Base-by-base conservation (phyloP, 2,888 invertebrate genomes). In the Agrotis clavis region DNA sequence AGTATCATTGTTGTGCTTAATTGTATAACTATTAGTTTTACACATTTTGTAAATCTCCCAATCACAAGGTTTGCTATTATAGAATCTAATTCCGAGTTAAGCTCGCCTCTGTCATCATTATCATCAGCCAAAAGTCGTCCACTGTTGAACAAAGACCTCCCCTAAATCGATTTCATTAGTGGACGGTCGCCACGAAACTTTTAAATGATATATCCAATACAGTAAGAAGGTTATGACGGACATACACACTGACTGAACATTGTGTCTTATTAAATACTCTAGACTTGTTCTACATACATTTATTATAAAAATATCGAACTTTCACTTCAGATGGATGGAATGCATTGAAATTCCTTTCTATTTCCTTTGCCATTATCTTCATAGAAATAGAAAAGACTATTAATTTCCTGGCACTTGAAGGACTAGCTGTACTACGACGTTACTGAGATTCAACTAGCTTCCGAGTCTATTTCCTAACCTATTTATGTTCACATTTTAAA, bases 341-440 rank as follows among this genome's bases (percentile, higher is more conserved):
- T 35, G 35, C 35, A 35, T 41, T 41, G 41, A 41, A 41, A 41
- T 41, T 41, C 41, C 41, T 41, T 41, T 41, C 41, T n/a, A 60
- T 30, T 48, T 74, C 67, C 53, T 74, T n/a, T 13, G 14, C n/a
- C 14, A 30, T n/a, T n/a, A n/a, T 13, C 4, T 19, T 13, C 11
- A 45, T 25, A 19, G 56, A 50, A 57, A 62, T 25, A 61, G 16
- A 63, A 48, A 41, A 61, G 30, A 19, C 14, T 57, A 53, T 71
- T 48, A 7, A 77, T 77, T 71, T 77, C 62, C 77, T 54, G 41
- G 35, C 19, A 48, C 13, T 60, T 77, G 19, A 56, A 56, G 11
- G n/a, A 4, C 25, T 54, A 21, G 16, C 2, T 9, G 30, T 72
- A 35, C 0, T 2, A 45, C 25, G 14, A 4, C 53, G 64, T 51